These are phyloP conservation scores for Suillia variegata DNA, from an alignment of 2,888 invertebrate species.

Conservation along the genomic window DNA sequence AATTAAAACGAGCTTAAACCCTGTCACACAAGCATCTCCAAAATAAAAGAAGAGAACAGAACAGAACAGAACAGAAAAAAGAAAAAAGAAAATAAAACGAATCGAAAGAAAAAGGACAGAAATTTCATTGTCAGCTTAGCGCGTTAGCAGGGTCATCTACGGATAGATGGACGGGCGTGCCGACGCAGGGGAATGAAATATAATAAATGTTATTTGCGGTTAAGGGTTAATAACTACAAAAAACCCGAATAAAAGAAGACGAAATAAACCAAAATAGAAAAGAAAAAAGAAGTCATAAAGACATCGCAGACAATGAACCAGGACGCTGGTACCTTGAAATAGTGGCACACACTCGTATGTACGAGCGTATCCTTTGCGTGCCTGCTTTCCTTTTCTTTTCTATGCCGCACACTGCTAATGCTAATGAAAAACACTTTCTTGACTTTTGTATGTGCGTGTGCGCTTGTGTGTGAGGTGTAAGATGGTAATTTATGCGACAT, in stretches of 20 bases:
- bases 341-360: neutral
- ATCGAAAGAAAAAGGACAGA: conserved; percentile 10
- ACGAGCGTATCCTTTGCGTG: conserved; percentile 2
- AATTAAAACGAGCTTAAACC: conserved; percentile 4
- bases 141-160: conserved; percentile 27
- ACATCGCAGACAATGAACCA: conserved; percentile 20
- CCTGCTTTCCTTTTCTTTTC: neutral
- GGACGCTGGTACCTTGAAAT: neutral
- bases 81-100: neutral
- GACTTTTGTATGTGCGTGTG: conserved; percentile 30
- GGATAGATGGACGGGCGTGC: too few species aligned
- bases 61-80: too few species aligned
- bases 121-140: conserved; percentile 52
- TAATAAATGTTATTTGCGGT: conserved; percentile 57
- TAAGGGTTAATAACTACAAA: conserved; percentile 58
- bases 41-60: too few species aligned
- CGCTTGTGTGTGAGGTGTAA: conserved; percentile 18
- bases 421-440: conserved; percentile 44
- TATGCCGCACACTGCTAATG: conserved; percentile 34
- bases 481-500: conserved; percentile 21
- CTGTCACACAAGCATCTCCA: neutral
- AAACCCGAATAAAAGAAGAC: conserved; percentile 34
- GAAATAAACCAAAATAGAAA: conserved; percentile 36
- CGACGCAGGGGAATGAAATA: too few species aligned
- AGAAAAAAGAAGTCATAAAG: conserved; percentile 41